Evolutionary conservation across 2,888 invertebrate species (phyloP).

Genomic region (Leptinotarsa rubiginosa): DNA sequence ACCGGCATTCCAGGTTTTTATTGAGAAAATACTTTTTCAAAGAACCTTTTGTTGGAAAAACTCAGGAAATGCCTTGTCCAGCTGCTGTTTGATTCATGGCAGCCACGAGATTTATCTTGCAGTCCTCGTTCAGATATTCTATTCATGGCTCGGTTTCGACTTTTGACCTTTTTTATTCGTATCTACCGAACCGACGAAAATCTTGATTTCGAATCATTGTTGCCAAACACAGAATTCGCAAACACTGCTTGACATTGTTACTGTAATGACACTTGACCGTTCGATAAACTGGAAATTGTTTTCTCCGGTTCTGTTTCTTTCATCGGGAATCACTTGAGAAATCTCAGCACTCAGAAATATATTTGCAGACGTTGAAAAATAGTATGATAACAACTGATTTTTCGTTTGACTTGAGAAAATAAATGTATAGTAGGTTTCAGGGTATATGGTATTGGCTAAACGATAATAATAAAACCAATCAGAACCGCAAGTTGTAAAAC

Average conservation of each 20-base stretch:
- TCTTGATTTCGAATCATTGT: conserved; percentile 24
- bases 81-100: conserved; percentile 11
- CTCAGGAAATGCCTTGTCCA: conserved; percentile 4
- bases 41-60: not conserved
- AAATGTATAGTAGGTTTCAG: too few relatives aligned
- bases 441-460: too few relatives aligned
- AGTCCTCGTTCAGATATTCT: not conserved
- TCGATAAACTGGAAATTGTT: conserved; percentile 3
- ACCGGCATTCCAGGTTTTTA: not conserved
- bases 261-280: conserved; percentile 13
- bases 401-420: too few relatives aligned
- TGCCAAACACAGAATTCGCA: conserved; percentile 16
- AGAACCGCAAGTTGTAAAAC: too few relatives aligned
- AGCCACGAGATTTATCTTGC: conserved; percentile 6
- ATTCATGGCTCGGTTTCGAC: conserved; percentile 12
- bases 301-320: not conserved
- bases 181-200: not conserved
- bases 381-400: too few relatives aligned
- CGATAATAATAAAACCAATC: too few relatives aligned
- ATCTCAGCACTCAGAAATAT: not conserved
- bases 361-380: not conserved
- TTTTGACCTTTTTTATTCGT: conserved; percentile 13
- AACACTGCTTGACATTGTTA: conserved; percentile 20
- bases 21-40: conserved; percentile 3
- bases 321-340: not conserved